Conservation (phyloP, 2,113 vertebrate species). For the Rhadina sibilatrix region DNA sequence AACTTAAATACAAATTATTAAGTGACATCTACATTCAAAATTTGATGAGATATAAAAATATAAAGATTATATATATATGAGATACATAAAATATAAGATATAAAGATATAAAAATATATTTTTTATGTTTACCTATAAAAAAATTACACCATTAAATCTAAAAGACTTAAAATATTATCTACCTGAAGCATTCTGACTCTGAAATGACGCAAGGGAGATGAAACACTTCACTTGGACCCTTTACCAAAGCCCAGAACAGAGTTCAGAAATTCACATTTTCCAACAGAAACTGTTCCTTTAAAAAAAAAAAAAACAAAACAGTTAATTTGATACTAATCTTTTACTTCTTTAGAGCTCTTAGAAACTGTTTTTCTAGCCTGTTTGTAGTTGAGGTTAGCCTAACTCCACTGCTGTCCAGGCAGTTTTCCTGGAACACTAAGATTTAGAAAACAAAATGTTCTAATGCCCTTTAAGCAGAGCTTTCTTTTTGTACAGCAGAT, state of each 20-base stretch:
- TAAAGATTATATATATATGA: too few relatives aligned
- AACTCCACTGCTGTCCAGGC: not conserved
- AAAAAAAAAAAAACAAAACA: too few relatives aligned
- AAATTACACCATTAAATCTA: not conserved
- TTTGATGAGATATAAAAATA: not conserved
- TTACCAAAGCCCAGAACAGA: not conserved
- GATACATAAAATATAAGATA: too few relatives aligned
- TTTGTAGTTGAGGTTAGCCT: not conserved
- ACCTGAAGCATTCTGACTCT: not conserved
- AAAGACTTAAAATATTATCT: not conserved
- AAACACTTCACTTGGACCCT: not conserved
- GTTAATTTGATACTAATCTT: not conserved
- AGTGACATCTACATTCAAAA: not conserved
- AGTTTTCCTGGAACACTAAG: conserved; percentile 17
- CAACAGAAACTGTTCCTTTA: not conserved
- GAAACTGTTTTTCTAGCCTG: not conserved
- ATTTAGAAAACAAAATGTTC: conserved; percentile 54
- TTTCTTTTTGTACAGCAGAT: not conserved
- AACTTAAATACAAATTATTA: not conserved
- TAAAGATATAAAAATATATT: too few relatives aligned
- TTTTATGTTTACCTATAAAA: not conserved
- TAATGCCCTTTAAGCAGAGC: not conserved
- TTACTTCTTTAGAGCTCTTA: not conserved
- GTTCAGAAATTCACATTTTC: not conserved
- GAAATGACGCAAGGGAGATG: not conserved